A percentile compares a stretch with the other conserved stretches of the same genome.
Conservation (phyloP, 2,797 vertebrate genomes). For the Aratinga solstitialis region DNA sequence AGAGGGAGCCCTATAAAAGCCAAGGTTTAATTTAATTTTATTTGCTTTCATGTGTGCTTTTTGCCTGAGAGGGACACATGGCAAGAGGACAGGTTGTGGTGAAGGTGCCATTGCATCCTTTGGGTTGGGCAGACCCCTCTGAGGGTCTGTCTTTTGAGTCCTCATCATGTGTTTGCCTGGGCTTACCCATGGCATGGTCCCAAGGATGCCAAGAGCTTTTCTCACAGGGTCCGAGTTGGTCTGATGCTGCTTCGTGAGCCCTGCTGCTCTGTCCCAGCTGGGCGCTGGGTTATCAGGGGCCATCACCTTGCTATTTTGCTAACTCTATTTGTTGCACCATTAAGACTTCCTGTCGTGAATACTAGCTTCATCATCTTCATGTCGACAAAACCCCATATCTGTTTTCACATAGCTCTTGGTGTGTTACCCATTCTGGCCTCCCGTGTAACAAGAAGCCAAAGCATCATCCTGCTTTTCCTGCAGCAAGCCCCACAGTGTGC, state of each 20-base stretch:
- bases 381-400: not conserved
- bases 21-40: not conserved
- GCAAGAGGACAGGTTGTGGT: not conserved
- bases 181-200: not conserved
- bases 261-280: not conserved
- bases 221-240: rapidly evolving
- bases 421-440: not conserved
- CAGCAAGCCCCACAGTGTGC: not conserved
- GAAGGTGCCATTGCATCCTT: not conserved
- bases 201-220: not conserved
- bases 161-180: not conserved
- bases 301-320: not conserved
- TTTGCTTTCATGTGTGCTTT: rapidly evolving
- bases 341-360: not conserved
- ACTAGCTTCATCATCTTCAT: not conserved
- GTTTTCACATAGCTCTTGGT: not conserved
- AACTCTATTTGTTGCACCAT: not conserved
- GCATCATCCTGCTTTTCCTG: not conserved
- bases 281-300: rapidly evolving
- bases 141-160: not conserved
- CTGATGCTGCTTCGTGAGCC: not conserved
- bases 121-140: not conserved
- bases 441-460: not conserved
- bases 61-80: not conserved
- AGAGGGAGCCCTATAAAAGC: not conserved